phyloP scores from a whole-genome alignment of 2,888 invertebrate species.

The Synanthedon tipuliformis region DNA sequence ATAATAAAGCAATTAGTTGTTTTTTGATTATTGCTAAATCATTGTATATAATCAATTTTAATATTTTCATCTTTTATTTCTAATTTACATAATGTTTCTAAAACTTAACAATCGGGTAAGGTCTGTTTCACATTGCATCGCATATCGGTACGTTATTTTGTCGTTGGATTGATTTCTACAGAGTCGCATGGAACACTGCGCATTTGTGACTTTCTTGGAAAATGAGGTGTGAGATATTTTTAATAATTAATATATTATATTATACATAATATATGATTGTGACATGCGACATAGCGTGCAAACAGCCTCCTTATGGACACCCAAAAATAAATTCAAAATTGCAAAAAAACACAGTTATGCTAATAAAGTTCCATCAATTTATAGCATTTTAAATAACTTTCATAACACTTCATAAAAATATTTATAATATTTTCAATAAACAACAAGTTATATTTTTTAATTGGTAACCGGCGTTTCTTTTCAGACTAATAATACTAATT shows the following conservation, averaged over 20 bases:
- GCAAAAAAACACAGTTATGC: constrained; percentile 47
- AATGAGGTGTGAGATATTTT: neutral
- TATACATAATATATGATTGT: too few relatives aligned
- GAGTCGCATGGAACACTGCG: too few relatives aligned
- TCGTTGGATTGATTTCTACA: neutral
- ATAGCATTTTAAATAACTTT: constrained; percentile 49
- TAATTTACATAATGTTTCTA: constrained; percentile 51
- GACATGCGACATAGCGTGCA: too few relatives aligned
- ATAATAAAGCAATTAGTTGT: constrained; percentile 18
- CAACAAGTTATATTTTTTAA: constrained; percentile 66
- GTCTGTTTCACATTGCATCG: too few relatives aligned
- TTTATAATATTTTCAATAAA: constrained; percentile 66
- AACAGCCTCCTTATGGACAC: constrained; percentile 13
- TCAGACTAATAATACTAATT: constrained; percentile 68
- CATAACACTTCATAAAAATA: constrained; percentile 61
- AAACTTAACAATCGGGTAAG: constrained; percentile 54
- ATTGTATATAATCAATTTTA: constrained; percentile 24
- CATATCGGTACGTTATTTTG: constrained; percentile 2
- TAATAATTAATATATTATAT: constrained; percentile 3
- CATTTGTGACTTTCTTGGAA: too few relatives aligned
- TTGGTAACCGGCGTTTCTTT: constrained; percentile 70
- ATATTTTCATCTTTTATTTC: constrained; percentile 45
- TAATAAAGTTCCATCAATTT: constrained; percentile 40
- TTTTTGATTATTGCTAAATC: constrained; percentile 6
- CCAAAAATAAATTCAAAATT: constrained; percentile 48